Evolutionary conservation across 2,113 vertebrate genomes (phyloP).

Genomic region (Gyps fulvus): DNA sequence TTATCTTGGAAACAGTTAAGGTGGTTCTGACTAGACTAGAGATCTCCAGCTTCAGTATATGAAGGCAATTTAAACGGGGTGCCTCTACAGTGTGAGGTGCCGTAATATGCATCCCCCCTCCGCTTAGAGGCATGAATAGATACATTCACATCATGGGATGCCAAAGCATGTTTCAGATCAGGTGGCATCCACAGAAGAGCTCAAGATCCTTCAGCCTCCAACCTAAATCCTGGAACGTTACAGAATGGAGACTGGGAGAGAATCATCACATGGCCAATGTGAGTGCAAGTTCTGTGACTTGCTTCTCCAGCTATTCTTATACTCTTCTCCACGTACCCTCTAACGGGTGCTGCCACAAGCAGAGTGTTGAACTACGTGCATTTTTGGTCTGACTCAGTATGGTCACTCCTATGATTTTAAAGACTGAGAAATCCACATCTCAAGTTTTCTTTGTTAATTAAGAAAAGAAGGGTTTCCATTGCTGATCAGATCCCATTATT

Average conservation of each 20-base stretch:
- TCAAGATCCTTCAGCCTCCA: neutral
- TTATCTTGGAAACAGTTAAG: neutral
- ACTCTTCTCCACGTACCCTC: rapidly evolving
- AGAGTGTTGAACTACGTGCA: neutral
- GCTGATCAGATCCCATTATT: neutral
- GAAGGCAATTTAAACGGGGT: neutral
- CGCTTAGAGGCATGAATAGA: neutral
- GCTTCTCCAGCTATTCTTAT: neutral
- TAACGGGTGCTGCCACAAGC: neutral
- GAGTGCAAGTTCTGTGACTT: neutral
- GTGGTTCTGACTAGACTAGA: neutral
- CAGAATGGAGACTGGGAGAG: neutral
- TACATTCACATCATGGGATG: neutral
- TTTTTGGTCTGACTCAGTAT: neutral
- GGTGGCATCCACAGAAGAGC: neutral
- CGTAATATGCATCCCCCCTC: neutral
- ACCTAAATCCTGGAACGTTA: neutral
- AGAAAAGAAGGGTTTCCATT: neutral
- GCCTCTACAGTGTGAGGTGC: neutral
- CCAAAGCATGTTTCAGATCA: neutral
- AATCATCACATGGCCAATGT: neutral
- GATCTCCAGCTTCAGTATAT: neutral
- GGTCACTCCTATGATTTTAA: neutral
- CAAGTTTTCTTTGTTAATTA: neutral
- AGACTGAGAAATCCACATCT: neutral